Evolutionary conservation across 2,888 invertebrate species (phyloP), one percentile per base, ranked within the genome.

Genomic region (Aelia acuminata): DNA sequence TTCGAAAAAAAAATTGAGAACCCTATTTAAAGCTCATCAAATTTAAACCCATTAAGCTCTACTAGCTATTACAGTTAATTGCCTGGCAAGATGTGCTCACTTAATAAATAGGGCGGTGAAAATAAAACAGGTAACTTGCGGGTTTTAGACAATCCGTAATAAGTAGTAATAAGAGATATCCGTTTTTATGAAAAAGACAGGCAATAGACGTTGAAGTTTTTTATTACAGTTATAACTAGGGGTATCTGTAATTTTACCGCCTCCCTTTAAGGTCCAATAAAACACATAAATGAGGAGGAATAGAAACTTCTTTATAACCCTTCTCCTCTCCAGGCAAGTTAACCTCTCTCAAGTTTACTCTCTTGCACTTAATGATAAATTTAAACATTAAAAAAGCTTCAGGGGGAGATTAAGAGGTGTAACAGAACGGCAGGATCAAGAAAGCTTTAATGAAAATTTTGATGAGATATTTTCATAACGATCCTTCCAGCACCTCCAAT

Each of bases 371-470:
- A 75, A 75, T 75, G 43, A 75, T 43, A 75, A 75, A 35, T 75
- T 75, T 75, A 75, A 75, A 75, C 39, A 75, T 75, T 75, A 75
- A 75, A 70, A 75, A 35, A 35, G 22, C 75, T 75, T 43, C 75
- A n/a, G 43, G 39, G 3, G 2, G 43, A 75, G 75, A 75, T 75
- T 75, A 75, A 75, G 35, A 75, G 31, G 75, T 75, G 75, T 63
- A 63, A 63, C 63, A 63, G 31, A 31, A 43, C 75, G 75, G 75
- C 1, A 22, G 75, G 43, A 75, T 39, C 75, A 43, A 35, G 75
- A 75, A 75, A 22, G 75, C 39, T 75, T 75, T 75, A 75, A 75
- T 75, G 75, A 75, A 75, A 75, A 75, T n/a, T 75, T 75, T 75
- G 75, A 75, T 75, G 75, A 75, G 43, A 22, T 75, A 43, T 75